phyloP scores from a whole-genome alignment of 1,140 invertebrate species.

The Polypedilum vanderplanki region DNA sequence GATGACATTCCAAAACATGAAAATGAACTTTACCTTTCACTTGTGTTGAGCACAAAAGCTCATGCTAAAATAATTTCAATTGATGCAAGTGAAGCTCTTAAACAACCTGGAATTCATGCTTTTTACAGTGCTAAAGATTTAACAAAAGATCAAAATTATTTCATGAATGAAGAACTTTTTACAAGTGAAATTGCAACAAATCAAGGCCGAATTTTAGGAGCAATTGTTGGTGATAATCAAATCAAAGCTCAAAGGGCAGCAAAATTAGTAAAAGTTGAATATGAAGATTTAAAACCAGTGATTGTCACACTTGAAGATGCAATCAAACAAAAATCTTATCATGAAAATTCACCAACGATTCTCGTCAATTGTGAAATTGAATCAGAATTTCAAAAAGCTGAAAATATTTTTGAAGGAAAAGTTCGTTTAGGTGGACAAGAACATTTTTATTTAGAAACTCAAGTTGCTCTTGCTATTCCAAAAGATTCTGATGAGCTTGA shows the following conservation, averaged over 20 bases:
- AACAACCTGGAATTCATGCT: conserved; percentile 65
- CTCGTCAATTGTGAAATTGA: too few relatives aligned
- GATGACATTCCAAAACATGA: conserved; percentile 75
- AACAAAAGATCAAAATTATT: too few relatives aligned
- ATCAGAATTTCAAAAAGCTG: conserved; percentile 55
- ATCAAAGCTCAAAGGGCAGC: conserved; percentile 65
- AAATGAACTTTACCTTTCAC: conserved; percentile 66
- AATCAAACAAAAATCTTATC: conserved; percentile 64
- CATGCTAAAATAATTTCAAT: conserved; percentile 71
- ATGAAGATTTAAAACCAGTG: conserved; percentile 65
- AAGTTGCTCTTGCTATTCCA: conserved; percentile 66
- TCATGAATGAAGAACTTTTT: conserved; percentile 77
- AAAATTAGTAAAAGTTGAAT: conserved; percentile 62
- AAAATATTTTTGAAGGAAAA: conserved; percentile 63
- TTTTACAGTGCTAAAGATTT: conserved; percentile 64
- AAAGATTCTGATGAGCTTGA: conserved; percentile 79
- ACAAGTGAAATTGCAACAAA: conserved; percentile 58
- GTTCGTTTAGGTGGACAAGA: conserved; percentile 84
- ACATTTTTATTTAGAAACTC: conserved; percentile 94
- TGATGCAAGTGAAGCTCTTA: conserved; percentile 64
- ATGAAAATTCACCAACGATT: too few relatives aligned
- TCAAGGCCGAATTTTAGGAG: conserved; percentile 72
- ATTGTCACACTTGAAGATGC: conserved; percentile 84
- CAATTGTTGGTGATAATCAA: conserved; percentile 66
- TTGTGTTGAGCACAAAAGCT: conserved; percentile 71